Evolutionary conservation across 1,140 invertebrate species (phyloP), one percentile per base, ranked within the genome.

Genomic region (Tetraneura akinire): DNA sequence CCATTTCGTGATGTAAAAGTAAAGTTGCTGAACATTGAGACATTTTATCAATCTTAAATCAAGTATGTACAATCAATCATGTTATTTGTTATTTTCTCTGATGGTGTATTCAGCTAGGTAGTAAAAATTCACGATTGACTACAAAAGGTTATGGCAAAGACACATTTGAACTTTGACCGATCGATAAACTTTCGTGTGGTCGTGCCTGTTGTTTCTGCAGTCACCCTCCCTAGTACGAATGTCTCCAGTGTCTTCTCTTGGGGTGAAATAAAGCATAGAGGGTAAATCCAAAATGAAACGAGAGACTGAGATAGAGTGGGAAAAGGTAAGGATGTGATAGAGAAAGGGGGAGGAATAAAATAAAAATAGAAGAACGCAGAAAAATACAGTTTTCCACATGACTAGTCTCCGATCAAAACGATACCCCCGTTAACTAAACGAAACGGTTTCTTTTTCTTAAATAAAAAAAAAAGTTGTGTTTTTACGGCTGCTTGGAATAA

Each of bases 341-440:
- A 6, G 47, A 57, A 16, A 57, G 23, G 21, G 53, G n/a, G 14
- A 9, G 42, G 32, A 51, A 53, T 55, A 74, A 53, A 51, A 55
- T 21, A 55, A 55, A 76, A 57, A 57, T n/a, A 76, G 32, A 42
- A 57, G 29, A 23, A 47, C 8, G 32, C n/a, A n/a, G 21, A 68
- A 68, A 76, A 76, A 76, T 32, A 76, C 53, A 55, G 49, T 76
- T 76, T 76, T 76, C 73, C 53, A 5, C 53, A 32, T 51, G 73
- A 76, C 73, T 57, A 53, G 53, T 76, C 53, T 76, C 53, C 73
- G 73, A 76, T 76, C 53, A 76, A 76, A 76, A 76, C 32, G 73
- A 76, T 76, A 76, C 73, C 73, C 51, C 73, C 73, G 73, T 76
- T 76, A 76, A 76, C 73, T 60, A 76, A 76, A 76, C 73, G 53